Conservation (phyloP, 2,797 vertebrate genomes). For the Hydrocynus forskahlii region DNA sequence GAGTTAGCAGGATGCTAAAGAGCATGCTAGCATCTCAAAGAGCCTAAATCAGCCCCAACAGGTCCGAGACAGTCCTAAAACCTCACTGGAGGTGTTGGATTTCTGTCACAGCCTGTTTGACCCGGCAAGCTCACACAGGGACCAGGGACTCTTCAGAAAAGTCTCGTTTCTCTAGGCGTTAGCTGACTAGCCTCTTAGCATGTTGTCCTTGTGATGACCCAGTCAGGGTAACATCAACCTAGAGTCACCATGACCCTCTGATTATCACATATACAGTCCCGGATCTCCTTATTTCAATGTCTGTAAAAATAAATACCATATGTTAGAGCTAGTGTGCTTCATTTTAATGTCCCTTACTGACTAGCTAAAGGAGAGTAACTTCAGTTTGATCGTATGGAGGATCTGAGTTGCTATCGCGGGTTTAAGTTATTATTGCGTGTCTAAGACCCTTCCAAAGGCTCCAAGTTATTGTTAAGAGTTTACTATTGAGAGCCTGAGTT, state of each 20-base stretch:
- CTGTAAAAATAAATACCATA: too few species aligned
- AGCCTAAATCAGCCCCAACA: neutral
- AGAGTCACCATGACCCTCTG: neutral
- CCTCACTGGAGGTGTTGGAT: neutral
- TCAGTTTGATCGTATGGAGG: too few species aligned
- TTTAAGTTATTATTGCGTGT: too few species aligned
- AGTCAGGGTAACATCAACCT: neutral
- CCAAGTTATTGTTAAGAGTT: too few species aligned
- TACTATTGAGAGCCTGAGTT: too few species aligned
- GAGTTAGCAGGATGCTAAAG: neutral
- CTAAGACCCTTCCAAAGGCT: too few species aligned
- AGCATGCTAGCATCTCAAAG: neutral
- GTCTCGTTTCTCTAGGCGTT: neutral
- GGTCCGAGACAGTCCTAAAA: too few species aligned
- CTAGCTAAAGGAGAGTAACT: too few species aligned
- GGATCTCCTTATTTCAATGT: too few species aligned
- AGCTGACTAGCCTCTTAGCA: constrained; percentile 32
- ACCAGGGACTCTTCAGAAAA: neutral
- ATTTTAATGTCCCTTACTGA: neutral
- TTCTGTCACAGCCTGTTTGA: too few species aligned
- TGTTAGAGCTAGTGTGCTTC: neutral
- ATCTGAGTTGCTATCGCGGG: too few species aligned
- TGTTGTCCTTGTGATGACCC: constrained; percentile 76
- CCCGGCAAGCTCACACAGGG: neutral
- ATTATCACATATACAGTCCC: too few species aligned